Evolutionary conservation across 2,888 invertebrate species (phyloP).

Genomic region (Protophormia terraenovae): DNA sequence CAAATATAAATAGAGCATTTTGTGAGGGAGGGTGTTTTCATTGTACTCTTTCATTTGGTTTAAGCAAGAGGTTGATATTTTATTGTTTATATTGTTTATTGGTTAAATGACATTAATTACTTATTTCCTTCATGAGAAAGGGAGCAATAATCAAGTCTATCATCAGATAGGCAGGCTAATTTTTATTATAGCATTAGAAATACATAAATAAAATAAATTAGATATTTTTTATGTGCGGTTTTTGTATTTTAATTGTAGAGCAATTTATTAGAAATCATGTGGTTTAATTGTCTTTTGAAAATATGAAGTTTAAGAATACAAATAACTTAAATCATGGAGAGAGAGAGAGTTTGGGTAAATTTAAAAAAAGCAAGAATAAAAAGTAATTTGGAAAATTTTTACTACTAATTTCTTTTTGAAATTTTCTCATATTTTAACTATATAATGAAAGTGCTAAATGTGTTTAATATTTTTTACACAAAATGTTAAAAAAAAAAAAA

Average conservation of each 20-base stretch:
- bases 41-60: not conserved
- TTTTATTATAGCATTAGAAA: not conserved
- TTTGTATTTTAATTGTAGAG: conserved; percentile 24
- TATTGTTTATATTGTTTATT: conserved; percentile 45
- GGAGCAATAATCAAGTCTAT: conserved; percentile 32
- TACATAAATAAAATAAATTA: not conserved
- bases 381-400: too few species aligned
- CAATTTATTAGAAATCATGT: conserved; percentile 25
- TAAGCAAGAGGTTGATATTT: not conserved
- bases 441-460: too few species aligned
- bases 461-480: too few species aligned
- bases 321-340: too few species aligned
- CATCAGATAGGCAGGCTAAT: conserved; percentile 29
- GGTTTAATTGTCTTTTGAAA: not conserved
- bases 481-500: too few species aligned
- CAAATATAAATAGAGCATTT: conserved; percentile 24
- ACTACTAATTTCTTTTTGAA: too few species aligned
- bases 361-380: too few species aligned
- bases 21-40: conserved; percentile 29
- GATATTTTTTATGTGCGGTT: not conserved
- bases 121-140: not conserved
- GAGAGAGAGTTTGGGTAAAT: too few species aligned
- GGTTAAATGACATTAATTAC: conserved; percentile 60
- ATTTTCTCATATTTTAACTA: too few species aligned
- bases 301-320: too few species aligned